phyloP scores from a whole-genome alignment of 2,888 invertebrate genomes.

The Alsophila aescularia region DNA sequence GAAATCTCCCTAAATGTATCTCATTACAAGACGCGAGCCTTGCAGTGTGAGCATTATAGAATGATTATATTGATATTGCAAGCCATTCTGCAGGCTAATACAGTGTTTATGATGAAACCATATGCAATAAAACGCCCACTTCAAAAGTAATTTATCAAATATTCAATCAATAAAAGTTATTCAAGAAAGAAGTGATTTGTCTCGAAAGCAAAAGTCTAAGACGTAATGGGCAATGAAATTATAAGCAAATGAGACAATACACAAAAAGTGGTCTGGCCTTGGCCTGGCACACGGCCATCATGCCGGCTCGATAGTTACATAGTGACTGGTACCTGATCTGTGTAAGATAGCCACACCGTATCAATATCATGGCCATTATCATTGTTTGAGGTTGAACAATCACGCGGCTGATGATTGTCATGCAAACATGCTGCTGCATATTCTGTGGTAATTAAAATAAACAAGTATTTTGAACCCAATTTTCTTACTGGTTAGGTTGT shows the following conservation, averaged over 20 bases:
- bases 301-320: slow-evolving; percentile 15
- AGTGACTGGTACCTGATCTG: too few relatives aligned
- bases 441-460: background rate
- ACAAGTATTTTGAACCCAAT: slow-evolving; percentile 2
- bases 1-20: too few relatives aligned
- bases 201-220: too few relatives aligned
- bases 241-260: slow-evolving; percentile 17
- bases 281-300: slow-evolving; percentile 31
- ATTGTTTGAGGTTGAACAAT: background rate
- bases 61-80: too few relatives aligned
- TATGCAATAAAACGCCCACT: too few relatives aligned
- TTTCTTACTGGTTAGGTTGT: background rate
- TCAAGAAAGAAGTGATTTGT: too few relatives aligned
- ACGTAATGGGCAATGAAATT: background rate
- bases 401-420: background rate
- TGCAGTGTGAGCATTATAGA: too few relatives aligned
- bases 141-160: too few relatives aligned
- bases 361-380: slow-evolving; percentile 46
- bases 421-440: background rate
- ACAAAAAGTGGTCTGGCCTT: slow-evolving; percentile 31
- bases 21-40: too few relatives aligned
- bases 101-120: too few relatives aligned
- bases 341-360: slow-evolving; percentile 40
- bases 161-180: too few relatives aligned
- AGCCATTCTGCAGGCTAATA: too few relatives aligned